These are phyloP conservation scores for Subacronicta megacephala DNA, from an alignment of 2,888 invertebrate species.

Conservation along the genomic window DNA sequence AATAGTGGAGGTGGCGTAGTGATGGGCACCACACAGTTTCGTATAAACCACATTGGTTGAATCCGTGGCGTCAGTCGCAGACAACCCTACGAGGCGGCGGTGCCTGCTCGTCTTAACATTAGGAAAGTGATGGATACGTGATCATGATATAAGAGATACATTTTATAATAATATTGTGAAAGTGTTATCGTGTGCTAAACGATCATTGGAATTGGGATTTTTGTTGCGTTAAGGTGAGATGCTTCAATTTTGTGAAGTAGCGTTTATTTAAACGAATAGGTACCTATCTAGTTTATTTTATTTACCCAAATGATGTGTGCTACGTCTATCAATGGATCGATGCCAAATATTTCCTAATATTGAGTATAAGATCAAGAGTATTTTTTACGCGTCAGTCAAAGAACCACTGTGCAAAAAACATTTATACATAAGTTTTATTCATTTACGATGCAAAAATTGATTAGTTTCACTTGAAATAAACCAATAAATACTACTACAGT, in stretches of 20 bases:
- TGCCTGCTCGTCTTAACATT: conserved; percentile 46
- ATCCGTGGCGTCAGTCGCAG: conserved; percentile 52
- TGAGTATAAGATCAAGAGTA: no score
- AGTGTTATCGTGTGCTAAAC: conserved; percentile 44
- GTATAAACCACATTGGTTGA: conserved; percentile 57
- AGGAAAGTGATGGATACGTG: conserved; percentile 35
- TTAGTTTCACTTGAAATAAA: background rate
- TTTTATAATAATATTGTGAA: conserved; percentile 42
- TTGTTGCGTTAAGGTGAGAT: conserved; percentile 44
- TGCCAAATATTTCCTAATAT: background rate
- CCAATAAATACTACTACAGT: no score
- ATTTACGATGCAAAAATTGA: background rate
- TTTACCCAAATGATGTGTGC: background rate
- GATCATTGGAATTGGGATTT: conserved; percentile 42
- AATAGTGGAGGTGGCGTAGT: conserved; percentile 53
- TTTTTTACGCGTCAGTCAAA: no score
- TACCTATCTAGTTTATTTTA: background rate
- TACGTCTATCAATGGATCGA: background rate
- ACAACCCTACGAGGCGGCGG: conserved; percentile 39
- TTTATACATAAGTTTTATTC: background rate
- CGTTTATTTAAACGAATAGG: background rate
- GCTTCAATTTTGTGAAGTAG: conserved; percentile 2
- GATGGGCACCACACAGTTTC: conserved; percentile 40
- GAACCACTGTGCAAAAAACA: background rate
- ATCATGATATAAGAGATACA: conserved; percentile 45